A percentile compares a stretch with the other conserved stretches of the same genome.
Conservation (phyloP, 2,888 invertebrate genomes). For the Yponomeuta evonymella region DNA sequence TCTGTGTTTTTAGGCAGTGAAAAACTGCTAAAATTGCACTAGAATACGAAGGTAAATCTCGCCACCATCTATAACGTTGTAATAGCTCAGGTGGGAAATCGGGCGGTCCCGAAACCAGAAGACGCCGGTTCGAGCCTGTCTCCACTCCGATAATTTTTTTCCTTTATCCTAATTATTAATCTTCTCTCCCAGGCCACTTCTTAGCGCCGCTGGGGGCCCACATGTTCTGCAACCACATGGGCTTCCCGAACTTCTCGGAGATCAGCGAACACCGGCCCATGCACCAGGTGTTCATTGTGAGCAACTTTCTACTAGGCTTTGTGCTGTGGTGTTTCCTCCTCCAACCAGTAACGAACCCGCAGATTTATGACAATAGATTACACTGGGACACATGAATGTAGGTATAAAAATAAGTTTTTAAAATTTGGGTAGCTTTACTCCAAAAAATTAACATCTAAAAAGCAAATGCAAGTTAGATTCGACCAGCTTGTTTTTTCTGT, state of each 20-base stretch:
- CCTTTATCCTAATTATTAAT: background rate
- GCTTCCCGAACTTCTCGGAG: constrained; percentile 90
- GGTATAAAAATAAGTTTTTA: background rate
- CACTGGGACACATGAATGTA: constrained; percentile 62
- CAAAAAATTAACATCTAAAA: background rate
- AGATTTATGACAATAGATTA: constrained; percentile 77
- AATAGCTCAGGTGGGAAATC: no score
- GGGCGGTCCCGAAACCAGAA: no score
- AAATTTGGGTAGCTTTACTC: background rate
- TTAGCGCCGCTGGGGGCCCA: constrained; percentile 92
- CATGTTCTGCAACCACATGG: constrained; percentile 98
- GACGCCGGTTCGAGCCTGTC: no score
- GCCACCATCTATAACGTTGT: no score
- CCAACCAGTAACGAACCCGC: constrained; percentile 84
- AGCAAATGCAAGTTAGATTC: background rate
- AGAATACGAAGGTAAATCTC: no score
- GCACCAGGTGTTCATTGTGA: constrained; percentile 78
- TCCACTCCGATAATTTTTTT: no score
- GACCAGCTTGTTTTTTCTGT: no score
- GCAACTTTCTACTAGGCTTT: constrained; percentile 85
- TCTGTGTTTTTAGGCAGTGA: no score
- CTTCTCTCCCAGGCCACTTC: constrained; percentile 82
- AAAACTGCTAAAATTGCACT: no score
- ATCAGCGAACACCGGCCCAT: constrained; percentile 49
- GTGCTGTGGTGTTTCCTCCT: constrained; percentile 85